These are phyloP conservation scores for Clarias pachynema DNA, from an alignment of 2,797 vertebrate species.

Conservation along the genomic window DNA sequence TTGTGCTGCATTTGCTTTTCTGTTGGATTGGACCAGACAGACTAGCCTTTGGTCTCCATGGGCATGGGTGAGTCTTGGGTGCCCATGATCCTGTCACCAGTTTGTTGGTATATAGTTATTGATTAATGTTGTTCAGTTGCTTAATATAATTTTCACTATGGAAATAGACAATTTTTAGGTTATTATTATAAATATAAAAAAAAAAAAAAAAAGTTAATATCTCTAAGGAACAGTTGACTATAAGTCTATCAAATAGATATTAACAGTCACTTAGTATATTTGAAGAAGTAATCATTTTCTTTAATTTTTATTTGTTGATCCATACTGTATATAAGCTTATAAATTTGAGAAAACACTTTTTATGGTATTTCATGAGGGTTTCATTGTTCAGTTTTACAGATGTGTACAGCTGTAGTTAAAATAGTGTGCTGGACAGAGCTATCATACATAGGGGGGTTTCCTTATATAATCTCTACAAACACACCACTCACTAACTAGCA, in stretches of 20 bases:
- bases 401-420: not conserved
- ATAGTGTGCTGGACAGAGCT: not conserved
- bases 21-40: no score
- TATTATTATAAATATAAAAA: not conserved
- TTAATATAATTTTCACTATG: not conserved
- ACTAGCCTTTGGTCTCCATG: no score
- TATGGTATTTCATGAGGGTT: not conserved
- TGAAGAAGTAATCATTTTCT: not conserved
- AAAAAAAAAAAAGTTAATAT: not conserved
- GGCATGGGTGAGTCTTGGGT: no score
- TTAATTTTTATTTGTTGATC: not conserved
- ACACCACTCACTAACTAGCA: not conserved
- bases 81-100: no score
- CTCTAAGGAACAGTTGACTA: not conserved
- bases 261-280: not conserved
- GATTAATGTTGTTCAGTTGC: not conserved
- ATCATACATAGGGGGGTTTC: not conserved
- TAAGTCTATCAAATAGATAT: not conserved
- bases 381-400: not conserved
- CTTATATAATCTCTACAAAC: constrained; percentile 15
- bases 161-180: not conserved
- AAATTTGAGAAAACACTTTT: not conserved
- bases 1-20: no score
- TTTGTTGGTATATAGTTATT: no score
- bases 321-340: not conserved